Base-by-base conservation (phyloP, 2,113 vertebrate species). In the Oxygymnocypris stewartii region DNA sequence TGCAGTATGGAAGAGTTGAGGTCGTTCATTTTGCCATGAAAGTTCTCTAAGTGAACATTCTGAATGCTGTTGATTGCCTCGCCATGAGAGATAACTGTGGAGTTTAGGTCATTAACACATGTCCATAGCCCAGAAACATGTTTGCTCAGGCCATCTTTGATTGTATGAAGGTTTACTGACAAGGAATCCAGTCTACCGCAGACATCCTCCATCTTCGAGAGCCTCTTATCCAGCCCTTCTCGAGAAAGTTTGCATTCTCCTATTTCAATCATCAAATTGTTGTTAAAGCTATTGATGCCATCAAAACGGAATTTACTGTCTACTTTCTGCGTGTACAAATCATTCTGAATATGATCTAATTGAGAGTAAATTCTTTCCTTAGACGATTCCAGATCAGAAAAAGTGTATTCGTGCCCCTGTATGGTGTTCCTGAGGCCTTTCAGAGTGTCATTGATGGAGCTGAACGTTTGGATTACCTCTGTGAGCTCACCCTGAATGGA, bases 121-220 rank as follows among this genome's bases (percentile, higher is more conserved):
- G 54, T 93, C 97, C 97, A 98, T 79, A 99, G 94, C 40, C 95
- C 95, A 0, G 97, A 94, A 59, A 99, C 94, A 0, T 98, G 97
- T 73, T 91, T 93, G 90, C 94, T 93, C 84, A 99, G 95, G 71
- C 96, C 96, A 8, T 96, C 95, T 0, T 95, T 96, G 76, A 98
- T 94, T 69, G 89, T 94, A 40, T 94, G 93, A 88, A 99, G 92
- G 69, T 93, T 95, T 2, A 94, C 94, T 0, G 96, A 95, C 42
- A 98, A 93, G 0, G 91, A 92, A 84, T 97, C 96, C 47, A 97
- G 85, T 75, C 95, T 95, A 57, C 94, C 93, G 28, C 97, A 98
- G 47, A 96, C 90, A 0, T 94, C 95, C 88, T 98, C 97, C 77
- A 98, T 93, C 84, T 95, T 96, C 77, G 94, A 92, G 65, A 98